Base-by-base conservation (phyloP, 2,797 vertebrate genomes). In the Periophthalmus magnuspinnatus region DNA sequence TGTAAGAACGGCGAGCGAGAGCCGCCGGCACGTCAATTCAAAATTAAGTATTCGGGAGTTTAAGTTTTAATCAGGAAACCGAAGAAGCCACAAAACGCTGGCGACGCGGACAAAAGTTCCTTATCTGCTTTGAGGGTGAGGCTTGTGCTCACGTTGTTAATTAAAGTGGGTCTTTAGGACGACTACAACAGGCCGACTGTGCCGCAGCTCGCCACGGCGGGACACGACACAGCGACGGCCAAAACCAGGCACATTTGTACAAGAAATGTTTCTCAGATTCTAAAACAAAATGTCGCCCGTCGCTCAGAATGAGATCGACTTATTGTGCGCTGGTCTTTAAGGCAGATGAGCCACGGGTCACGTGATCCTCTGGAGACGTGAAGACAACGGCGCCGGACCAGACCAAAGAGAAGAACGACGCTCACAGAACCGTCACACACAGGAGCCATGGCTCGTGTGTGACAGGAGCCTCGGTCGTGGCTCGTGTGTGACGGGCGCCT, bases 101-200 rank as follows among this genome's bases (percentile, higher is more conserved):
- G 82, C 75, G 50, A 41, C 24, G 16, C 34, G 70, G 70, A 86
- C 67, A 86, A 82, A 81, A 85, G 76, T 67, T 22, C 45, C 72
- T 87, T 81, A 80, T 86, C 76, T 72, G 36, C 84, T 76, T 64
- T 72, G 22, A 73, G 24, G 14, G 58, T 70, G 78, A 67, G 65
- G 67, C 54, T 50, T 68, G 70, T 5, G 50, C 77, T 84, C 67
- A 45, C 74, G 67, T 65, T 56, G 80, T 85, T 86, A 82, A 87
- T 84, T 83, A 61, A 74, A 81, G 68, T 61, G 76, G 76, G 86
- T 81, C 75, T 84, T 77, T 75, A 64, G 19, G 5, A 74, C 71
- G 80, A 78, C 36, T 34, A 84, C 81, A 84, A 83, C 73, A 72
- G 62, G 66, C 62, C 72, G 56, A 75, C 73, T 85, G 67, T 76